A percentile compares a stretch with the other conserved stretches of the same genome.
Conservation (phyloP, 2,888 invertebrate genomes). For the Steromphala cineraria region DNA sequence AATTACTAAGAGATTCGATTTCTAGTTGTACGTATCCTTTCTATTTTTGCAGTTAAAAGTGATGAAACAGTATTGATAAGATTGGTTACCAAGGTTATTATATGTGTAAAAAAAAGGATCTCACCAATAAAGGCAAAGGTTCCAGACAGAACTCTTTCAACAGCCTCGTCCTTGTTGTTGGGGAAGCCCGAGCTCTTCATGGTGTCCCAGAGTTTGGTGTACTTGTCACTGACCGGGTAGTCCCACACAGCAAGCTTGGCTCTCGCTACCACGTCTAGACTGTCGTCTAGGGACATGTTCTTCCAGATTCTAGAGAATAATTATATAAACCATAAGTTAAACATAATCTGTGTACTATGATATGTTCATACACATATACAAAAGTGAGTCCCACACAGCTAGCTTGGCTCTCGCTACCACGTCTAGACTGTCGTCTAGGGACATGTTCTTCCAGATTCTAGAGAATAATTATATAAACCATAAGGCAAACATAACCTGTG, state of each 20-base stretch:
- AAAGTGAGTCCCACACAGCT: constrained; percentile 99
- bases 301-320: too few species aligned
- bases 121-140: constrained; percentile 92
- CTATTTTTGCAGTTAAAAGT: too few species aligned
- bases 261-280: constrained; percentile 89
- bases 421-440: constrained; percentile 92
- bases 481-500: too few species aligned
- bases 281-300: constrained; percentile 96
- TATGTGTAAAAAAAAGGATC: too few species aligned
- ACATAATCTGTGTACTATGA: too few species aligned
- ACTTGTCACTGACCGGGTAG: constrained; percentile 98
- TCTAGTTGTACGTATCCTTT: too few species aligned
- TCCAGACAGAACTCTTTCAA: constrained; percentile 83
- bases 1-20: too few species aligned
- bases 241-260: constrained; percentile 98
- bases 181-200: constrained; percentile 92
- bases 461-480: too few species aligned
- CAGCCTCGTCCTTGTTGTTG: constrained; percentile 85
- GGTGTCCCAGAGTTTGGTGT: constrained; percentile 98
- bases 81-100: too few species aligned
- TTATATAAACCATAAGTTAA: too few species aligned
- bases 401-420: constrained; percentile 93
- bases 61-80: too few species aligned
- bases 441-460: constrained; percentile 99
- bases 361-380: too few species aligned